Evolutionary conservation across 2,888 invertebrate species (phyloP).

Genomic region (Amblyteles armatorius): DNA sequence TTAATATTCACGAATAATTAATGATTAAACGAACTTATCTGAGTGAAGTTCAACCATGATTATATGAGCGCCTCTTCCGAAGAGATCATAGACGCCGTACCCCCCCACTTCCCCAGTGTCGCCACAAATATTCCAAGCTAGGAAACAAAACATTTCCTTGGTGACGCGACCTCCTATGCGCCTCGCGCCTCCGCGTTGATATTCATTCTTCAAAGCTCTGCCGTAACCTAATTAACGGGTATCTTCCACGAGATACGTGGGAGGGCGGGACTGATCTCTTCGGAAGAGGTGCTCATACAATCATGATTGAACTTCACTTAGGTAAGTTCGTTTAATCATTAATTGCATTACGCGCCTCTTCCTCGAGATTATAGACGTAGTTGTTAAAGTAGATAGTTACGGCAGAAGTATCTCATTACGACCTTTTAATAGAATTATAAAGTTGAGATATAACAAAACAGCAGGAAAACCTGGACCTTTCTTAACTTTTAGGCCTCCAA

Average conservation of each 20-base stretch:
- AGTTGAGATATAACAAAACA: neutral
- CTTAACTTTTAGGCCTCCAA: neutral
- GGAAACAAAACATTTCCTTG: neutral
- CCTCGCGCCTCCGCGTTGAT: neutral
- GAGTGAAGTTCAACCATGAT: no score
- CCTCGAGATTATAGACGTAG: neutral
- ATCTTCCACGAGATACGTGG: neutral
- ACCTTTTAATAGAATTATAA: neutral
- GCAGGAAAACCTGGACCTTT: neutral
- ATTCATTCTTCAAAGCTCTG: conserved; percentile 28
- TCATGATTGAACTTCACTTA: neutral
- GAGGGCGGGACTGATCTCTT: conserved; percentile 30
- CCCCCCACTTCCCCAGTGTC: neutral
- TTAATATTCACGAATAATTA: no score
- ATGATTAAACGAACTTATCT: no score
- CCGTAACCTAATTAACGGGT: conserved; percentile 25
- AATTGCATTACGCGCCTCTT: no score
- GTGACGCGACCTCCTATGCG: neutral
- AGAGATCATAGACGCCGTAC: neutral
- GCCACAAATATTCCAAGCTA: neutral
- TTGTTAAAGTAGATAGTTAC: neutral
- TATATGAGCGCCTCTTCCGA: no score
- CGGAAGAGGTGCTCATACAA: neutral
- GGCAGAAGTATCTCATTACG: neutral
- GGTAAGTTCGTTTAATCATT: conserved; percentile 6